A percentile compares a stretch with the other conserved stretches of the same genome.
These are phyloP conservation scores for Cantharis lateralis DNA, from an alignment of 2,888 invertebrate genomes.

Conservation along the genomic window DNA sequence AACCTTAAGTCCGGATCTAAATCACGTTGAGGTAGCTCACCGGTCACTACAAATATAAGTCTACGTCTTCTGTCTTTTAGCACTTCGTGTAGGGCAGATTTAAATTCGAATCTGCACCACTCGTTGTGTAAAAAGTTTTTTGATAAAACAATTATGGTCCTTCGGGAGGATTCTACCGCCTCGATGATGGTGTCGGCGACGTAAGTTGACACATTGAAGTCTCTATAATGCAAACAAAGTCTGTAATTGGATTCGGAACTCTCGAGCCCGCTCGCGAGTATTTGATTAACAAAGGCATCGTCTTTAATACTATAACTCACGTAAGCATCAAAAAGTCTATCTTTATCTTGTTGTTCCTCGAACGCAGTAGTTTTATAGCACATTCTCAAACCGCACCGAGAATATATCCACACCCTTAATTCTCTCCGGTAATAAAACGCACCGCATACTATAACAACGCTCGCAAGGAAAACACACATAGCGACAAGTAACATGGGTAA, in stretches of 20 bases:
- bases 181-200: conserved; percentile 92
- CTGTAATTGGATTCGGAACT: conserved; percentile 80
- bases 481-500: conserved; percentile 78
- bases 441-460: conserved; percentile 76
- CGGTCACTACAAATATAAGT: conserved; percentile 87
- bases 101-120: conserved; percentile 95
- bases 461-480: conserved; percentile 76
- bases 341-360: conserved; percentile 80
- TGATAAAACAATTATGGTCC: conserved; percentile 88
- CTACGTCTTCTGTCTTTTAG: conserved; percentile 84
- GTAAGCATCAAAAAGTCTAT: conserved; percentile 92
- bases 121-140: conserved; percentile 93
- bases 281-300: conserved; percentile 87
- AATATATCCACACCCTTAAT: conserved; percentile 83
- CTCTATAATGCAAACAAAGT: conserved; percentile 89
- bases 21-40: conserved; percentile 86
- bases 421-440: conserved; percentile 82
- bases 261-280: conserved; percentile 86
- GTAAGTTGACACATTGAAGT: conserved; percentile 86
- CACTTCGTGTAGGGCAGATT: conserved; percentile 89
- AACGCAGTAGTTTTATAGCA: conserved; percentile 83
- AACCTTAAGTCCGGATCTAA: conserved; percentile 89
- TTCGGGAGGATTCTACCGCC: conserved; percentile 87
- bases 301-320: conserved; percentile 94
- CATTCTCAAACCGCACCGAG: conserved; percentile 82